These are phyloP conservation scores for Festucalex cinctus DNA, from an alignment of 2,113 vertebrate species.

Conservation along the genomic window DNA sequence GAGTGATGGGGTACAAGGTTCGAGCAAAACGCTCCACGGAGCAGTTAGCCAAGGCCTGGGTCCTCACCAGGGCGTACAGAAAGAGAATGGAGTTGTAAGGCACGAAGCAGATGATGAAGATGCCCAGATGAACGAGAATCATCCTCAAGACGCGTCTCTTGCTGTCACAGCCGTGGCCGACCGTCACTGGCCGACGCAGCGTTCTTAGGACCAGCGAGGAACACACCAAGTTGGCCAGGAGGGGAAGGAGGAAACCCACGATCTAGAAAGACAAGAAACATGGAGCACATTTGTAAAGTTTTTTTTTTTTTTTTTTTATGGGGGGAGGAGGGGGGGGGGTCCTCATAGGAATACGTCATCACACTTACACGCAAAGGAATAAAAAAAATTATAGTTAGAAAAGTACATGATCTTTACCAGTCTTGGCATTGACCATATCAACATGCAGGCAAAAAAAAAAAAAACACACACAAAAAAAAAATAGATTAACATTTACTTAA, in stretches of 20 bases:
- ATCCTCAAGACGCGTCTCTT: constrained; percentile 91
- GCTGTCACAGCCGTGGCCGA: constrained; percentile 90
- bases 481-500: no score
- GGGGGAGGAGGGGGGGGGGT: no score
- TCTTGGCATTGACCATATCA: no score
- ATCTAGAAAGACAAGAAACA: constrained; percentile 40
- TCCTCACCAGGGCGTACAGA: constrained; percentile 90
- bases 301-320: not conserved
- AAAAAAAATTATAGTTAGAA: no score
- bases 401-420: no score
- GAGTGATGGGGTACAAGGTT: constrained; percentile 90
- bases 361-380: no score
- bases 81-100: constrained; percentile 97
- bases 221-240: constrained; percentile 89
- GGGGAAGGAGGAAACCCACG: constrained; percentile 90
- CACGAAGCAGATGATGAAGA: constrained; percentile 94
- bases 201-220: constrained; percentile 93
- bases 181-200: constrained; percentile 82
- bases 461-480: no score
- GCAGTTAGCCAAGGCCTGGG: constrained; percentile 87
- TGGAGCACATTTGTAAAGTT: not conserved
- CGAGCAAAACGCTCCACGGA: constrained; percentile 86
- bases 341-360: no score
- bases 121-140: constrained; percentile 92
- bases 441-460: no score